phyloP scores from a whole-genome alignment of 2,113 vertebrate species.

The Oreochromis tanganicae region DNA sequence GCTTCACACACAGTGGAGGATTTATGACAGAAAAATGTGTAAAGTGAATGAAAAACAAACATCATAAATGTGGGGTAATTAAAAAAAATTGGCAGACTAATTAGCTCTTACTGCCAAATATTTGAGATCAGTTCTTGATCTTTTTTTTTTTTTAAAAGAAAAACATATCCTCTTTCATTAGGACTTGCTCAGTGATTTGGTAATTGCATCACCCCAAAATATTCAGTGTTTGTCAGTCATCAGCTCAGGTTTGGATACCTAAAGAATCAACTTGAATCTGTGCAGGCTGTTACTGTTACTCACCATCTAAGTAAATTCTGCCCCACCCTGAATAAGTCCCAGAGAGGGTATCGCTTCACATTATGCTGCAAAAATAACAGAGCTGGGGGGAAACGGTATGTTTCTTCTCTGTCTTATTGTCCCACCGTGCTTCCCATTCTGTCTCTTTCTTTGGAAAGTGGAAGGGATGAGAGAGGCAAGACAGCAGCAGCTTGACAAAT shows the following conservation, averaged over 20 bases:
- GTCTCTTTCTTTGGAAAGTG: not conserved
- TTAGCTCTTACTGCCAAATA: not conserved
- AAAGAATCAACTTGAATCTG: not conserved
- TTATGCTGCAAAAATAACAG: slow-evolving; percentile 49
- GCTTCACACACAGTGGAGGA: not conserved
- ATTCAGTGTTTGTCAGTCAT: not conserved
- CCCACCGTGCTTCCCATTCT: not conserved
- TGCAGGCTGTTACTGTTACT: not conserved
- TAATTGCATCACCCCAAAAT: not conserved
- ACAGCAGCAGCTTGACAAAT: slow-evolving; percentile 20
- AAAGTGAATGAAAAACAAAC: not conserved
- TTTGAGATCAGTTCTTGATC: not conserved
- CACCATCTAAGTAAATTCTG: not conserved
- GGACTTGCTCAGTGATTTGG: not conserved
- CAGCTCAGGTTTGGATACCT: not conserved
- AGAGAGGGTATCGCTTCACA: slow-evolving; percentile 40
- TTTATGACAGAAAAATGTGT: not conserved
- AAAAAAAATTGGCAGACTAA: not conserved
- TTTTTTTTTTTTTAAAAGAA: not conserved
- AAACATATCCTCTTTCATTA: not conserved
- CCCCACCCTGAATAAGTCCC: slow-evolving; percentile 29
- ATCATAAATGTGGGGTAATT: not conserved
- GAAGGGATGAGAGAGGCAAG: not conserved
- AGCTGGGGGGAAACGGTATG: slow-evolving; percentile 2
- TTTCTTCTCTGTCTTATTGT: slow-evolving; percentile 9